Evolutionary conservation across 2,797 vertebrate species (phyloP).

Genomic region (Poecilia wingei): DNA sequence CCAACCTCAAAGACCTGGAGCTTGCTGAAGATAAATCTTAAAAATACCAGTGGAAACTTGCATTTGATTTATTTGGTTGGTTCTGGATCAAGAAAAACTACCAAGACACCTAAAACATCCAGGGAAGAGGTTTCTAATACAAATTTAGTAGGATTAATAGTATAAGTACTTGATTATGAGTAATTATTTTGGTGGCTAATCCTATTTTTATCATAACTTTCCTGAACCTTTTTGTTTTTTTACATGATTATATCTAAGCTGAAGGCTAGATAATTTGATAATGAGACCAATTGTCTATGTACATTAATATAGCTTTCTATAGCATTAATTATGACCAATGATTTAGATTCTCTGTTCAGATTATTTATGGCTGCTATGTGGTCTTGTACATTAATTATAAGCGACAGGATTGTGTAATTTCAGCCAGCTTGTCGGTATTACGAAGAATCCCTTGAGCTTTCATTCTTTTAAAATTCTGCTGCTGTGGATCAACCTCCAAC

Average conservation of each 20-base stretch:
- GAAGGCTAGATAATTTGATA: neutral
- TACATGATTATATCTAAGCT: neutral
- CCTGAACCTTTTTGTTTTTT: neutral
- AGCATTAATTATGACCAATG: neutral
- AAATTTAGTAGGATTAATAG: neutral
- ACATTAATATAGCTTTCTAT: neutral
- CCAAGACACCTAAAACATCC: neutral
- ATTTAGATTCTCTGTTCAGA: neutral
- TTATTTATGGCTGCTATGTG: neutral
- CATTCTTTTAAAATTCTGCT: conserved; percentile 12
- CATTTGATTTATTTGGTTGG: neutral
- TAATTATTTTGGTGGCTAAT: neutral
- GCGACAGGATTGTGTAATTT: neutral
- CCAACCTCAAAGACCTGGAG: neutral
- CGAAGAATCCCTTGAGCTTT: conserved; percentile 12
- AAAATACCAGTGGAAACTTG: neutral
- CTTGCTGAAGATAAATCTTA: neutral
- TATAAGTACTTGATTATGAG: neutral
- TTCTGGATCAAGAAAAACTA: neutral
- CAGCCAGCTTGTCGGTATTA: neutral
- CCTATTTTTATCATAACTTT: neutral
- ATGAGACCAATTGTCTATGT: neutral
- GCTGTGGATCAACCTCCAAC: conserved; percentile 13
- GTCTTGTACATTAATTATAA: neutral
- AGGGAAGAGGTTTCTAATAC: neutral